Conservation (phyloP, 2,888 invertebrate genomes). For the Macaria notata region DNA sequence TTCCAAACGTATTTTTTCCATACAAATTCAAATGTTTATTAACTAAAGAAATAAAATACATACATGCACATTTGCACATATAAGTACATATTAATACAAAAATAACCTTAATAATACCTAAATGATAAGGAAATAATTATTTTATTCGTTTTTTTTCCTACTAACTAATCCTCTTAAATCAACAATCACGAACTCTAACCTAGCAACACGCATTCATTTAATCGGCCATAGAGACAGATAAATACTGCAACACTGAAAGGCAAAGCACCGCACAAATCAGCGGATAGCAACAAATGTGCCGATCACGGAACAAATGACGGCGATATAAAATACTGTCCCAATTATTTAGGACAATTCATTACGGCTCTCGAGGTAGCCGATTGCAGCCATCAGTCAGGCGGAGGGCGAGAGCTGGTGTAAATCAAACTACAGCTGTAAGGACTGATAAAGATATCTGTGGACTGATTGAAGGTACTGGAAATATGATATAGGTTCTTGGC, state of each 20-base stretch:
- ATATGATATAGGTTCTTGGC: too few species aligned
- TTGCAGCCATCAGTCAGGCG: constrained; percentile 26
- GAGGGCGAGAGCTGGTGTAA: constrained; percentile 70
- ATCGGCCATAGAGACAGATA: constrained; percentile 44
- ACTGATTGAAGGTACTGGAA: too few species aligned
- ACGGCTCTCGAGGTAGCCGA: constrained; percentile 63
- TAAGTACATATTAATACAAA: too few species aligned
- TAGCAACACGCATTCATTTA: constrained; percentile 33
- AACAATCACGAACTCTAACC: constrained; percentile 1
- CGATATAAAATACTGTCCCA: constrained; percentile 80
- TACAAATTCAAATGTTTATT: too few species aligned
- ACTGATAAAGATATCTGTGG: too few species aligned
- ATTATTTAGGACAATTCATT: constrained; percentile 82
- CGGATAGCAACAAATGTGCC: constrained; percentile 71
- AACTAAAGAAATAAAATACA: too few species aligned
- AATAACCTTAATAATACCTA: too few species aligned
- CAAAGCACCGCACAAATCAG: constrained; percentile 77
- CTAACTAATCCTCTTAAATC: too few species aligned
- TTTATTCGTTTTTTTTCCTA: too few species aligned
- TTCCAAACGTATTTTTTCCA: too few species aligned
- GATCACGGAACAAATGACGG: constrained; percentile 75
- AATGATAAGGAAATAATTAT: too few species aligned
- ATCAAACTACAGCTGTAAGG: constrained; percentile 63
- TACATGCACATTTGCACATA: too few species aligned
- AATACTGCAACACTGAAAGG: constrained; percentile 60